Conservation (phyloP, 1,140 invertebrate species). For the Odontomachus brunneus region DNA sequence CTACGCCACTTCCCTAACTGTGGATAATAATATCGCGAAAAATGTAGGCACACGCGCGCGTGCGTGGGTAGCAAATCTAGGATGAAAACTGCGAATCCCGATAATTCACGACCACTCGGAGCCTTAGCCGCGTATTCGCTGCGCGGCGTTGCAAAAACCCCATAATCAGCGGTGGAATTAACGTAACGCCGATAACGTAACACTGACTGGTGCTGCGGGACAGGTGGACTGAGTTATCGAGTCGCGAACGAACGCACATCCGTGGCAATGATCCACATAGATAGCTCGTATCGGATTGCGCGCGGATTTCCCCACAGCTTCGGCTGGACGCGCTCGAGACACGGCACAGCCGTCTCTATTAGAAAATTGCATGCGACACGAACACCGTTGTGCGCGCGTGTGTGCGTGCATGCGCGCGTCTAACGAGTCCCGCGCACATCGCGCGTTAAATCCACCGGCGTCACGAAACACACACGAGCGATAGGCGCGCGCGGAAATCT, state of each 20-base stretch:
- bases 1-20: no score
- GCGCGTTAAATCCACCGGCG: constrained; percentile 21
- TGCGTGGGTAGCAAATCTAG: neutral
- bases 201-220: neutral
- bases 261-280: constrained; percentile 21
- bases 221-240: constrained; percentile 20
- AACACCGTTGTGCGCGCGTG: constrained; percentile 20
- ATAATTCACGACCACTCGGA: neutral
- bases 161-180: neutral
- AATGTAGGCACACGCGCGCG: no score
- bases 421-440: constrained; percentile 16
- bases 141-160: neutral
- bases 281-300: constrained; percentile 29
- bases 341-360: neutral
- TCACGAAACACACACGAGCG: constrained; percentile 6
- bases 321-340: neutral
- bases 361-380: constrained; percentile 25
- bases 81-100: neutral
- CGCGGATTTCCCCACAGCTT: constrained; percentile 14
- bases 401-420: neutral
- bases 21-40: no score
- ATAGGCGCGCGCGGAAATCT: constrained; percentile 9
- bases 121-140: neutral
- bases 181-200: constrained; percentile 23
- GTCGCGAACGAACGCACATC: constrained; percentile 11